Conservation (phyloP, 1,140 invertebrate genomes). For the Gonatopus flavifemur region DNA sequence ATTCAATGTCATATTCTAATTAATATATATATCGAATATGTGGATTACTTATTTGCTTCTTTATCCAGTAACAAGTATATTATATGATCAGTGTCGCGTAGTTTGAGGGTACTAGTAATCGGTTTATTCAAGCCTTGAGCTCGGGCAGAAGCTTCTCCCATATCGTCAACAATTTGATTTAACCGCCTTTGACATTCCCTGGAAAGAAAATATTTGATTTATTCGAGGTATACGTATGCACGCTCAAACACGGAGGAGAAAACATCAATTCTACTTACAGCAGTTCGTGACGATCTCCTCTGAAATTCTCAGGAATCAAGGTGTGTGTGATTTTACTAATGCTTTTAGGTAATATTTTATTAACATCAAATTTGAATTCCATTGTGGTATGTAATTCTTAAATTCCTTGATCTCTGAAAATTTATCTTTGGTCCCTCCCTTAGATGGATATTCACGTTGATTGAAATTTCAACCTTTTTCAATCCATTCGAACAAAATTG, state of each 20-base stretch:
- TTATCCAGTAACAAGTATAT: constrained; percentile 71
- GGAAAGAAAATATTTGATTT: constrained; percentile 30
- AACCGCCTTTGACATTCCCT: constrained; percentile 68
- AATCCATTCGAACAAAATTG: no score
- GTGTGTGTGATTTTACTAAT: constrained; percentile 65
- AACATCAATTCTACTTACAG: constrained; percentile 55
- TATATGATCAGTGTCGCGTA: constrained; percentile 68
- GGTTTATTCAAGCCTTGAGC: constrained; percentile 74
- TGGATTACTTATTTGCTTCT: constrained; percentile 62
- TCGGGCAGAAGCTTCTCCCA: constrained; percentile 71
- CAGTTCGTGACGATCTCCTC: constrained; percentile 61
- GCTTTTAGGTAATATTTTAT: constrained; percentile 60
- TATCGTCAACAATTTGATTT: constrained; percentile 66
- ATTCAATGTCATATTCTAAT: background rate
- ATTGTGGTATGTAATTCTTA: no score
- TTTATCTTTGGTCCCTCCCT: no score
- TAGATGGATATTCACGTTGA: no score
- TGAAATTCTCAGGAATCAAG: constrained; percentile 64
- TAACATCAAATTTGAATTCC: constrained; percentile 67
- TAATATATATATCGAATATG: background rate
- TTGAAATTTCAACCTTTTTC: no score
- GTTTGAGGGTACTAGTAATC: constrained; percentile 69
- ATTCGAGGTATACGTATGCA: no score
- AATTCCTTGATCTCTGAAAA: no score
- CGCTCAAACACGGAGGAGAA: background rate